Percentiles rank a stretch among this genome's conserved stretches.
Conservation (phyloP, 2,888 invertebrate genomes). For the Stenodema calcarata region DNA sequence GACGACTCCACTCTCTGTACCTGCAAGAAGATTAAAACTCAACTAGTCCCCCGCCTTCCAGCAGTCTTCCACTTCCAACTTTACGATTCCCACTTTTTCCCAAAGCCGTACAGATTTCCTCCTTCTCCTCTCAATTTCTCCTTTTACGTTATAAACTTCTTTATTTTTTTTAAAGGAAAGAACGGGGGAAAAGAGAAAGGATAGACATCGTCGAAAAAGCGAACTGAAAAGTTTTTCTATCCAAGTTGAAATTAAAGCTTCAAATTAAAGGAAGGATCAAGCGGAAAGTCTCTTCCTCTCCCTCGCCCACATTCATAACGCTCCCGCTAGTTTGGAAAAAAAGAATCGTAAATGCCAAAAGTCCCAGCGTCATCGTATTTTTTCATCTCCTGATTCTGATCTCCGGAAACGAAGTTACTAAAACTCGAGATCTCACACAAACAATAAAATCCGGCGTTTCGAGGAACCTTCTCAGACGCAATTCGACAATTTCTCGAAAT, state of each 20-base stretch:
- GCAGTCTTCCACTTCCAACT: neutral
- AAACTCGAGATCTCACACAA: too few species aligned
- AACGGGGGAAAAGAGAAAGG: neutral
- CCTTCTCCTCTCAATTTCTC: neutral
- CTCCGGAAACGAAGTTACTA: too few species aligned
- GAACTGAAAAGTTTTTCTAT: conserved; percentile 18
- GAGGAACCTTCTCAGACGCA: too few species aligned
- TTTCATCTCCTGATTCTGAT: too few species aligned
- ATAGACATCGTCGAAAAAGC: neutral
- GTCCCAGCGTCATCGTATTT: neutral
- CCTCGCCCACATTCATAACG: neutral
- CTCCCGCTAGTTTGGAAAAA: neutral
- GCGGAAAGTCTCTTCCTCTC: neutral
- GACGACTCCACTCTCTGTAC: conserved; percentile 21
- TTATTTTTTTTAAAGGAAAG: neutral
- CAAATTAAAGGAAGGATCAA: conserved; percentile 30
- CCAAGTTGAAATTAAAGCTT: conserved; percentile 42
- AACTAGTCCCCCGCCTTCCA: neutral
- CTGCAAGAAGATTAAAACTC: conserved; percentile 44
- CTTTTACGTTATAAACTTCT: neutral
- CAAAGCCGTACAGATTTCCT: neutral
- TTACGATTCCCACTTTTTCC: neutral
- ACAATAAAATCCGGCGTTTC: too few species aligned
- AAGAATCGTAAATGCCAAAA: neutral
- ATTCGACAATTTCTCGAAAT: too few species aligned